Evolutionary conservation across 2,888 invertebrate species (phyloP).

Genomic region (Polydrusus pterygomalis): DNA sequence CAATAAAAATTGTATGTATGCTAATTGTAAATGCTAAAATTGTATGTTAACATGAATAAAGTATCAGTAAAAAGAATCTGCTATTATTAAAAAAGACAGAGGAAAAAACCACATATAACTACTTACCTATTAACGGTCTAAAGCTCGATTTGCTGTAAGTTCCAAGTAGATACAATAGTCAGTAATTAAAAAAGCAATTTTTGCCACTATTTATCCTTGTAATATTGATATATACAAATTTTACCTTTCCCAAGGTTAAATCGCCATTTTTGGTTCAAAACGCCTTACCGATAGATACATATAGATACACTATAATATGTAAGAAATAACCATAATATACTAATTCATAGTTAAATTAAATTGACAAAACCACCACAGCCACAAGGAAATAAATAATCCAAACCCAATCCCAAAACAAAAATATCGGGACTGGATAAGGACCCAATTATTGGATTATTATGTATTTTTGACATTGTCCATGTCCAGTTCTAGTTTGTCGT

Average conservation of each 20-base stretch:
- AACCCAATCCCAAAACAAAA: constrained; percentile 10
- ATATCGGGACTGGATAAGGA: constrained; percentile 5
- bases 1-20: no score
- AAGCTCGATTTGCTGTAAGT: background rate
- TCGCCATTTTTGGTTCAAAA: background rate
- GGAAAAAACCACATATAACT: background rate
- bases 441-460: background rate
- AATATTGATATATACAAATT: constrained; percentile 1
- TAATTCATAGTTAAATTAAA: background rate
- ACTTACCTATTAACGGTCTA: constrained; percentile 10
- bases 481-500: no score
- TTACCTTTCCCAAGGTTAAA: constrained; percentile 17
- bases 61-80: no score
- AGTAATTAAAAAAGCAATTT: constrained; percentile 17
- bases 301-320: background rate
- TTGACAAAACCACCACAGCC: constrained; percentile 24
- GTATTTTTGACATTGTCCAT: background rate
- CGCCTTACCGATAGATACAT: background rate
- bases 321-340: background rate
- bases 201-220: constrained; percentile 14
- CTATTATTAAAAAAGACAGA: no score
- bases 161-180: background rate
- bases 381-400: background rate
- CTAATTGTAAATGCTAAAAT: no score
- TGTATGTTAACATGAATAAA: no score